Percentiles rank a stretch among this genome's conserved stretches.
These are phyloP conservation scores for Piprites chloris DNA, from an alignment of 2,113 vertebrate species.

Conservation along the genomic window DNA sequence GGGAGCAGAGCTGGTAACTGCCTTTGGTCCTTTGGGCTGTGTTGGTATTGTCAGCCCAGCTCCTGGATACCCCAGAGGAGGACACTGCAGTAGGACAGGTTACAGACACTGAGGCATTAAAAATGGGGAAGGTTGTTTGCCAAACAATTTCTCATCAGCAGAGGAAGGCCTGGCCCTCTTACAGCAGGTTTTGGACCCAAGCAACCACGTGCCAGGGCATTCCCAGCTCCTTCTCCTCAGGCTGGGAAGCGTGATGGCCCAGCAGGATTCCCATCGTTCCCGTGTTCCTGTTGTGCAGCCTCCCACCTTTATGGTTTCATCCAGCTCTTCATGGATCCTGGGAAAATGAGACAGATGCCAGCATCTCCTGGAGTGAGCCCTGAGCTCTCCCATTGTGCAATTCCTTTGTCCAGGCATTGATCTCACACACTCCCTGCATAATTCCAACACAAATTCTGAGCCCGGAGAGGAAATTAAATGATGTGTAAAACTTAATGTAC, in stretches of 20 bases:
- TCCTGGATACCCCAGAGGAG: not conserved
- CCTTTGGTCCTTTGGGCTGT: not conserved
- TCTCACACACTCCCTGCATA: not conserved
- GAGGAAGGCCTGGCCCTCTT: not conserved
- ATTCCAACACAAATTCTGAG: not conserved
- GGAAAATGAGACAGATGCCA: not conserved
- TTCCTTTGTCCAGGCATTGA: not conserved
- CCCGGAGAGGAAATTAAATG: rapidly evolving
- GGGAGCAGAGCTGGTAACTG: not conserved
- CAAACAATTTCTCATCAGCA: not conserved
- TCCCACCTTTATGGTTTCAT: not conserved
- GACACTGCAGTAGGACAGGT: not conserved
- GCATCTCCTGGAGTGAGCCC: not conserved
- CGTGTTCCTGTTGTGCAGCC: not conserved
- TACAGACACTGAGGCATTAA: not conserved
- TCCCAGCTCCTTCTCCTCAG: not conserved
- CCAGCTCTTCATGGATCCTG: not conserved
- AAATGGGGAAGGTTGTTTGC: not conserved
- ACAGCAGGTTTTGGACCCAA: not conserved
- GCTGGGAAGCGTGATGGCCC: not conserved
- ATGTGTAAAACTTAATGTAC: not conserved
- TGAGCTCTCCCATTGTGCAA: no score
- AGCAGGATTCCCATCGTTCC: rapidly evolving
- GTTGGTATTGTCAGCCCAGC: not conserved
- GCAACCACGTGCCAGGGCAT: rapidly evolving